phyloP scores from a whole-genome alignment of 2,797 vertebrate species.

The Otolemur crassicaudatus region DNA sequence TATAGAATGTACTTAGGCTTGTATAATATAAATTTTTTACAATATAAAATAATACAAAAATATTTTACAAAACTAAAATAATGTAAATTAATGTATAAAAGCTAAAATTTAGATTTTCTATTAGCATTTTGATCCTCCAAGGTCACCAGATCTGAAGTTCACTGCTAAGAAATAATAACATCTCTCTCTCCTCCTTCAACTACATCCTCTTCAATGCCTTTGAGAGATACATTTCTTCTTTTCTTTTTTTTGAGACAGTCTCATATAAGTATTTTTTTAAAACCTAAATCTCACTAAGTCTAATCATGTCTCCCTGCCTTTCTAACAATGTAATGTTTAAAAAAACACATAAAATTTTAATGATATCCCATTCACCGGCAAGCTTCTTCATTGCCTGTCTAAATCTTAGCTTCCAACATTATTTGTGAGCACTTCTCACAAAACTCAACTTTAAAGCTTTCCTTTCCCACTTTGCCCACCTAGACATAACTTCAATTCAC shows the following conservation, averaged over 20 bases:
- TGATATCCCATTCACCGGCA: not conserved
- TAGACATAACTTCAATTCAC: constrained; percentile 16
- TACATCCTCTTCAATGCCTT: not conserved
- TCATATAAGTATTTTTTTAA: not conserved
- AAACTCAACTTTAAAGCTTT: not conserved
- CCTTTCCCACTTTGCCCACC: not conserved
- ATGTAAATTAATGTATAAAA: constrained; percentile 20
- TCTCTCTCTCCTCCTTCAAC: not conserved
- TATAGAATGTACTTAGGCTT: not conserved
- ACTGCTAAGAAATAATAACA: not conserved
- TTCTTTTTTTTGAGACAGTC: not conserved
- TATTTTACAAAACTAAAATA: not conserved
- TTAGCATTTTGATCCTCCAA: not conserved
- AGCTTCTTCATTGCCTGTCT: not conserved
- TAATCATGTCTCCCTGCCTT: not conserved
- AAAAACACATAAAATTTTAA: not conserved
- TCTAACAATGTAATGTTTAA: not conserved
- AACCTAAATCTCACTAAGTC: not conserved
- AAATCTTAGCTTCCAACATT: not conserved
- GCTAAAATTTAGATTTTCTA: not conserved
- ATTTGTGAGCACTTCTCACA: not conserved
- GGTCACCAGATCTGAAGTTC: not conserved
- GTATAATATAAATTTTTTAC: not conserved
- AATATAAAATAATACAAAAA: too few species aligned
- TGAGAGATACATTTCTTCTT: not conserved